A percentile compares a stretch with the other conserved stretches of the same genome.
phyloP scores from a whole-genome alignment of 2,888 invertebrate species.

The Drosophila paranaensis region DNA sequence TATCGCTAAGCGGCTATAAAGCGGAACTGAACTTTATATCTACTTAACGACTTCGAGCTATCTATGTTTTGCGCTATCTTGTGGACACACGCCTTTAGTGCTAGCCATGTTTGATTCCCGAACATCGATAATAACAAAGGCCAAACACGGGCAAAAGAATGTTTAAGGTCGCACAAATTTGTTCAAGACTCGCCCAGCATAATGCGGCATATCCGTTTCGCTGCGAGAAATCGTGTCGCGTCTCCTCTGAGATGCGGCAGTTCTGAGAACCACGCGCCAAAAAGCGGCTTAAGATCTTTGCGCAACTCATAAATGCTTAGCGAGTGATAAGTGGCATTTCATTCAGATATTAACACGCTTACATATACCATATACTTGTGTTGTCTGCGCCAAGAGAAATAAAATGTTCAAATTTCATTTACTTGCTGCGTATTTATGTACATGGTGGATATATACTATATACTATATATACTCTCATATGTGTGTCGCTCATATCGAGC shows the following conservation, averaged over 20 bases:
- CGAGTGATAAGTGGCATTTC: constrained; percentile 71
- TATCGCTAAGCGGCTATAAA: constrained; percentile 7
- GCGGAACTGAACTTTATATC: constrained; percentile 29
- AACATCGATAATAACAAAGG: constrained; percentile 15
- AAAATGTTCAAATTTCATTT: constrained; percentile 9
- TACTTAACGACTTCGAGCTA: constrained; percentile 1
- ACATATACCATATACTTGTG: constrained; percentile 23
- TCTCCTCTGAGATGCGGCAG: constrained; percentile 5
- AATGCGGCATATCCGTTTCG: constrained; percentile 71
- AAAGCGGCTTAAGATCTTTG: constrained; percentile 69
- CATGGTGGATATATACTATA: constrained; percentile 1
- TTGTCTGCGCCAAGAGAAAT: constrained; percentile 15
- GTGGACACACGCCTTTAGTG: constrained; percentile 12
- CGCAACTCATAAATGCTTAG: constrained; percentile 58
- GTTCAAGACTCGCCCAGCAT: constrained; percentile 18
- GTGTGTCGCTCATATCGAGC: constrained; percentile 45
- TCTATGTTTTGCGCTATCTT: constrained; percentile 21
- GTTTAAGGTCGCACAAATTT: not conserved
- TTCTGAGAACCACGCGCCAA: constrained; percentile 64
- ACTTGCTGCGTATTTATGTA: constrained; percentile 2
- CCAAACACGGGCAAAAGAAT: not conserved
- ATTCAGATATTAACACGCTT: constrained; percentile 63
- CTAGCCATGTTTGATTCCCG: constrained; percentile 28
- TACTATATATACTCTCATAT: constrained; percentile 12
- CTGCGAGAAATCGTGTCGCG: constrained; percentile 5